These are phyloP conservation scores for Apodemus agrarius DNA, from an alignment of 2,797 vertebrate species.

Conservation along the genomic window DNA sequence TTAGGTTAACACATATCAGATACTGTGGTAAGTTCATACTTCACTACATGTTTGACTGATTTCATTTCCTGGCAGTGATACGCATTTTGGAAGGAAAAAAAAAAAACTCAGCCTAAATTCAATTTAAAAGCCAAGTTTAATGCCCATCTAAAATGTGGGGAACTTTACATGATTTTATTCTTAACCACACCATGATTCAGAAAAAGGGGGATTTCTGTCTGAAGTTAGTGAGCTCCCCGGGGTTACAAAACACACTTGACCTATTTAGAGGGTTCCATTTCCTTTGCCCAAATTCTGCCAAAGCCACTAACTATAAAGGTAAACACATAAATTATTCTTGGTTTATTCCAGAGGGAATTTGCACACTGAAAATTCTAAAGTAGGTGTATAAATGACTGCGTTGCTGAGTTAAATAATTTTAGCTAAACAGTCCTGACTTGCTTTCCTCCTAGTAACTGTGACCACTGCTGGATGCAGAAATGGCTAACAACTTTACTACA, in stretches of 20 bases:
- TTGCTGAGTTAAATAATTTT: slow-evolving; percentile 33
- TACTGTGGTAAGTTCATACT: slow-evolving; percentile 65
- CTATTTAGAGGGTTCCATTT: slow-evolving; percentile 50
- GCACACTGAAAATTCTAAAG: not conserved
- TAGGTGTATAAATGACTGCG: not conserved
- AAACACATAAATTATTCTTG: not conserved
- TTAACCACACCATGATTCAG: slow-evolving; percentile 74
- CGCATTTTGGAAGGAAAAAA: not conserved
- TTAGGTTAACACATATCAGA: slow-evolving; percentile 73
- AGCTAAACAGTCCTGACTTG: slow-evolving; percentile 53
- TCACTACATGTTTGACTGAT: slow-evolving; percentile 71
- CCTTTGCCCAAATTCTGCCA: slow-evolving; percentile 40
- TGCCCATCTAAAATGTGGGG: slow-evolving; percentile 39
- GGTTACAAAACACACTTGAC: slow-evolving; percentile 32
- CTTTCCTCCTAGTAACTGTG: slow-evolving; percentile 63
- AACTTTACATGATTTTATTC: slow-evolving; percentile 44
- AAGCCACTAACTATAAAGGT: not conserved
- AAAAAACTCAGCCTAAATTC: slow-evolving; percentile 63
- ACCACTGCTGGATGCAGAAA: slow-evolving; percentile 72
- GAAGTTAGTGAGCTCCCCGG: slow-evolving; percentile 22
- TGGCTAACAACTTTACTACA: slow-evolving; percentile 59
- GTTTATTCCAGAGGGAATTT: slow-evolving; percentile 2
- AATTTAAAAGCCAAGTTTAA: slow-evolving; percentile 64
- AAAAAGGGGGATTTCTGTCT: slow-evolving; percentile 41
- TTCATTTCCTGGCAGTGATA: slow-evolving; percentile 80